These are phyloP conservation scores for Tragelaphus buxtoni DNA, from an alignment of 2,113 vertebrate species.

Conservation along the genomic window DNA sequence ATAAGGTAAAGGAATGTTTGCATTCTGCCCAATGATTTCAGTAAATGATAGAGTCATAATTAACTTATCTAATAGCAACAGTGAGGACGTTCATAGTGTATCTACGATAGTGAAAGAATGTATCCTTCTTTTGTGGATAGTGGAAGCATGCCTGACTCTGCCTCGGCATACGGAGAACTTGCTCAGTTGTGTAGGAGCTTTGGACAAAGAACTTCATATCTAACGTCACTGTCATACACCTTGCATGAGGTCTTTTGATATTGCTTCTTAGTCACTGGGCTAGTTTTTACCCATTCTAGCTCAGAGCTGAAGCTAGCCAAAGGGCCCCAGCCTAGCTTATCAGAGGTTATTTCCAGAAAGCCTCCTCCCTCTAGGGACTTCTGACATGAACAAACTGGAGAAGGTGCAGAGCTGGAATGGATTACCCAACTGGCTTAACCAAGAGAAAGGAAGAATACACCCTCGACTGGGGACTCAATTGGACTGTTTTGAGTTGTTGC, in stretches of 20 bases:
- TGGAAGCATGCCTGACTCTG: not conserved
- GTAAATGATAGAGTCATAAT: not conserved
- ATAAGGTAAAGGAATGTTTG: slow-evolving; percentile 29
- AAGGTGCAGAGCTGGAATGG: slow-evolving; percentile 68
- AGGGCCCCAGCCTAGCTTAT: slow-evolving; percentile 27
- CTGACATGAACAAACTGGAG: slow-evolving; percentile 65
- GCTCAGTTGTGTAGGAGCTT: slow-evolving; percentile 20
- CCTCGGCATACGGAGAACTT: not conserved
- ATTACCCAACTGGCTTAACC: slow-evolving; percentile 62
- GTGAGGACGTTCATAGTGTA: not conserved
- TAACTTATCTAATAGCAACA: not conserved
- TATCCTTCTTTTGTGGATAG: not conserved
- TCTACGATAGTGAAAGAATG: not conserved
- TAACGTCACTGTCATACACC: not conserved
- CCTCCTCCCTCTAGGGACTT: slow-evolving; percentile 70
- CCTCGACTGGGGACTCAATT: slow-evolving; percentile 54
- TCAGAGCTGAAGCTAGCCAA: slow-evolving; percentile 19
- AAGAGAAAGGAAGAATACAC: slow-evolving; percentile 71
- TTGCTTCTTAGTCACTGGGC: slow-evolving; percentile 2
- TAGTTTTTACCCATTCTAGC: slow-evolving; percentile 8
- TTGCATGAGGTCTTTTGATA: slow-evolving; percentile 24
- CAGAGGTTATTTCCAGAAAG: slow-evolving; percentile 68
- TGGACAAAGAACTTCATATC: slow-evolving; percentile 33
- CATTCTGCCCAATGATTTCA: slow-evolving; percentile 27
- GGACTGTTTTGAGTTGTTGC: slow-evolving; percentile 64